Evolutionary conservation across 2,113 vertebrate genomes (phyloP).

Genomic region (Odocoileus hemionus): DNA sequence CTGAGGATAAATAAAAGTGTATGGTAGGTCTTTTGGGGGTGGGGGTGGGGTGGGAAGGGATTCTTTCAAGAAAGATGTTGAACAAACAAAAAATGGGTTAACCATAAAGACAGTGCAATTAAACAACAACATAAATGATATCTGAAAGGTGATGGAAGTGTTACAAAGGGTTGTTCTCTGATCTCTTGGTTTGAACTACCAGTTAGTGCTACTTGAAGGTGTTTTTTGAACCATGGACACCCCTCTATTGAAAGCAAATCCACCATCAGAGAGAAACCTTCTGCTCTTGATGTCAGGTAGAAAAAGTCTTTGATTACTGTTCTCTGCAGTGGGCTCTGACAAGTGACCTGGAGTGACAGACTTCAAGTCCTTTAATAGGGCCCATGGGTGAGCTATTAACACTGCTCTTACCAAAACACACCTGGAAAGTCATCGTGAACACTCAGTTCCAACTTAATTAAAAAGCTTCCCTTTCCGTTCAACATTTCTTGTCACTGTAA

Average conservation of each 20-base stretch:
- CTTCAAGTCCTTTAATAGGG: neutral
- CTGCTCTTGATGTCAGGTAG: neutral
- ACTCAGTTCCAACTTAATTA: neutral
- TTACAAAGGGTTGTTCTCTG: neutral
- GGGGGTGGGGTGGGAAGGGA: neutral
- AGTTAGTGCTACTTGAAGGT: neutral
- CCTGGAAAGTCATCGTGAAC: neutral
- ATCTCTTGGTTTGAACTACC: neutral
- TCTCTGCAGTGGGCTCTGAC: neutral
- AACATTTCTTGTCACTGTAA: constrained; percentile 21
- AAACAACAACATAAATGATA: neutral
- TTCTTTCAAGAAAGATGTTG: constrained; percentile 10
- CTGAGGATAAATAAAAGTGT: neutral
- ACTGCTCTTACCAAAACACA: neutral
- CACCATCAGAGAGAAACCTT: constrained; percentile 46
- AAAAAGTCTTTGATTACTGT: constrained; percentile 15
- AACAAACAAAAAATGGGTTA: neutral
- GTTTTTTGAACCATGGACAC: constrained; percentile 11
- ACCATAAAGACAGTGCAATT: neutral
- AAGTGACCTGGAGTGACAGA: neutral
- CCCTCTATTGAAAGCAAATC: constrained; percentile 42
- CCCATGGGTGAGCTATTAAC: neutral
- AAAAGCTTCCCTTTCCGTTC: neutral
- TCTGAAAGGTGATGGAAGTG: neutral
- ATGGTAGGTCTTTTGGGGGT: neutral